Evolutionary conservation across 2,113 vertebrate species (phyloP), one percentile per base, ranked within the genome.

Genomic region (Daboia siamensis): DNA sequence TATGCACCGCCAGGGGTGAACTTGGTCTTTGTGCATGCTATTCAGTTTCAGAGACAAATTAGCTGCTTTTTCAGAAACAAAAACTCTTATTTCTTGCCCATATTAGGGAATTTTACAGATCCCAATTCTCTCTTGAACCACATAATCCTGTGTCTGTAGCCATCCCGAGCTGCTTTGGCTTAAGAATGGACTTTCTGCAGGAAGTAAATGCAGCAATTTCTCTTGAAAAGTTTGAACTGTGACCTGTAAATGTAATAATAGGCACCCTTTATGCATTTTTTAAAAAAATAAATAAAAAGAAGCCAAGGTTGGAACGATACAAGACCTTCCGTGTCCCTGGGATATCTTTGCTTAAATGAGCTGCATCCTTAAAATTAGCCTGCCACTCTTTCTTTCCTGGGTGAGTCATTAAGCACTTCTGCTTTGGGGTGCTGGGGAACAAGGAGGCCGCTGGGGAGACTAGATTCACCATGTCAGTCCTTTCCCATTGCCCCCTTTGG

Each of bases 31-130:
- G 95, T 95, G 95, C 96, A 96, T 97, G 96, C 95, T 96, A 94
- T 93, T 94, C 94, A 96, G 97, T 97, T 97, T 96, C 95, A 96
- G 95, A 96, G 97, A 97, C 95, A 97, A 97, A 97, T 96, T 96
- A 97, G 96, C 91, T 92, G 91, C 93, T 94, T 90, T 94, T 94
- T 96, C 94, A 92, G 95, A 57, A 74, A 59, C 39, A 88, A 95
- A 95, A 96, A 95, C 93, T 92, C 94, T 46, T 74, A 84, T 94
- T 97, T 96, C 96, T 97, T 95, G 97, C 97, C 97, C 97, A 97
- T 98, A 98, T 98, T 98, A 98, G 98, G 97, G 94, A 97, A 97
- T 98, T 97, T 95, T 96, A 96, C 96, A 95, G 96, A 93, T 95
- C 96, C 95, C 90, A 90, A 4, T 96, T 96, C 97, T 96, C 96